These are phyloP conservation scores for Phengaris arion DNA, from an alignment of 2,888 invertebrate genomes.

Conservation along the genomic window DNA sequence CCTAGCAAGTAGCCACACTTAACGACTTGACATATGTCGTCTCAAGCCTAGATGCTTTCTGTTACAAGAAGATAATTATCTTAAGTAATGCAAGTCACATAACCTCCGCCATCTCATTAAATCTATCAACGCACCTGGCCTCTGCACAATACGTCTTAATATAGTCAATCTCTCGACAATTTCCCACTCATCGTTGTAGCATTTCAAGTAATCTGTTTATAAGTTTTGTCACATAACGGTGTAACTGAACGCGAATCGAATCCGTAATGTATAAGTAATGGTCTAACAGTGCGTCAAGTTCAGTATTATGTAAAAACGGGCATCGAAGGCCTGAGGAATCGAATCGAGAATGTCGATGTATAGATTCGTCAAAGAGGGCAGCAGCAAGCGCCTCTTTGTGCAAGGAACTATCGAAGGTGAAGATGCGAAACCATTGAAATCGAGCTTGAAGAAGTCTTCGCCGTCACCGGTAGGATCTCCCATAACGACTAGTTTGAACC, in stretches of 20 bases:
- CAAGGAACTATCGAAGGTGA: slow-evolving; percentile 85
- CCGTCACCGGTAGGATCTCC: slow-evolving; percentile 79
- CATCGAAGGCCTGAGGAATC: slow-evolving; percentile 54
- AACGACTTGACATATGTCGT: background rate
- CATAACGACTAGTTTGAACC: slow-evolving; percentile 81
- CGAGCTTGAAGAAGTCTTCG: slow-evolving; percentile 73
- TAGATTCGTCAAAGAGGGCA: slow-evolving; percentile 86
- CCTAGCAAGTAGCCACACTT: background rate
- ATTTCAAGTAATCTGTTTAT: slow-evolving; percentile 42
- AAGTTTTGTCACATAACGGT: slow-evolving; percentile 48
- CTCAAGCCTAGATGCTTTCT: background rate
- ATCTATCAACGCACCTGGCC: slow-evolving; percentile 33
- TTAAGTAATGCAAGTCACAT: slow-evolving; percentile 30
- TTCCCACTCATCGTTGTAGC: slow-evolving; percentile 38
- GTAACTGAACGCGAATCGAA: slow-evolving; percentile 61
- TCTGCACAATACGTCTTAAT: slow-evolving; percentile 35
- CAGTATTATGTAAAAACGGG: slow-evolving; percentile 61
- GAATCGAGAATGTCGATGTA: slow-evolving; percentile 84
- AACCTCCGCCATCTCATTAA: slow-evolving; percentile 30
- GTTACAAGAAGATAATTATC: slow-evolving; percentile 26
- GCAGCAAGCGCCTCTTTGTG: slow-evolving; percentile 85
- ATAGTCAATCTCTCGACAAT: slow-evolving; percentile 40
- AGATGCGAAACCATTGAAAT: slow-evolving; percentile 74
- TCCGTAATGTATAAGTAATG: slow-evolving; percentile 55
- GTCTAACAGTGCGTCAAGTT: slow-evolving; percentile 52